These are phyloP conservation scores for Oncorhynchus keta DNA, from an alignment of 2,113 vertebrate genomes.

Conservation along the genomic window DNA sequence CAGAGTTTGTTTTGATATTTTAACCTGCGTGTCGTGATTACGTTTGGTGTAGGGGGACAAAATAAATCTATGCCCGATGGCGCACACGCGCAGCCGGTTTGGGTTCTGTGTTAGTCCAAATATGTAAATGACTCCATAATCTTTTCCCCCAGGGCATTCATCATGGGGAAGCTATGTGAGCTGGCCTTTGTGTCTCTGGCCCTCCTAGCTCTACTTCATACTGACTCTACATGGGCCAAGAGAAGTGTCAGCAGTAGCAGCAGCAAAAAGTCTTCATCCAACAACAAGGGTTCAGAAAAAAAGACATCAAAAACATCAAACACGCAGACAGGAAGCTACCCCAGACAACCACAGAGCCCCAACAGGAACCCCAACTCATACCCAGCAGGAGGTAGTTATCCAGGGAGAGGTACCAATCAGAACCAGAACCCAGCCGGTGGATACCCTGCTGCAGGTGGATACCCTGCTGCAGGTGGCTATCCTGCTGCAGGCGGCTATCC, in stretches of 20 bases:
- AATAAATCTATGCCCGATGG: too few relatives aligned
- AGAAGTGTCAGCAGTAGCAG: constrained; percentile 32
- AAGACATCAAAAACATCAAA: constrained; percentile 57
- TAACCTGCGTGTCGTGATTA: too few relatives aligned
- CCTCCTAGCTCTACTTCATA: constrained; percentile 50
- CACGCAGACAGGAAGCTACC: constrained; percentile 54
- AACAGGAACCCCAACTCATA: constrained; percentile 60
- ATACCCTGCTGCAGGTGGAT: constrained; percentile 23
- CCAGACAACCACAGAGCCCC: constrained; percentile 54
- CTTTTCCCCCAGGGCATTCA: too few relatives aligned
- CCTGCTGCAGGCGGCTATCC: background rate
- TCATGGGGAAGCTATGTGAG: constrained; percentile 50
- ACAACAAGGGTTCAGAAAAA: constrained; percentile 14
- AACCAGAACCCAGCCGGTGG: constrained; percentile 21
- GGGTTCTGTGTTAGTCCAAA: too few relatives aligned
- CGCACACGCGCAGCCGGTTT: too few relatives aligned
- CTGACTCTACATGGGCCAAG: constrained; percentile 52
- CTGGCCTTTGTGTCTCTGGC: constrained; percentile 43
- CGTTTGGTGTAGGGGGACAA: too few relatives aligned
- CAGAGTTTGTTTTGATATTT: too few relatives aligned
- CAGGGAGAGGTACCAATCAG: constrained; percentile 27
- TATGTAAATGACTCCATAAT: too few relatives aligned
- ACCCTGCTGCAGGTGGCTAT: constrained; percentile 17
- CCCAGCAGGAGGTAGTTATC: constrained; percentile 63
- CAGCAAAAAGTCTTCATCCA: constrained; percentile 10